Evolutionary conservation across 2,797 vertebrate genomes (phyloP), one percentile per base, ranked within the genome.

Genomic region (Phylloscopus collybita): DNA sequence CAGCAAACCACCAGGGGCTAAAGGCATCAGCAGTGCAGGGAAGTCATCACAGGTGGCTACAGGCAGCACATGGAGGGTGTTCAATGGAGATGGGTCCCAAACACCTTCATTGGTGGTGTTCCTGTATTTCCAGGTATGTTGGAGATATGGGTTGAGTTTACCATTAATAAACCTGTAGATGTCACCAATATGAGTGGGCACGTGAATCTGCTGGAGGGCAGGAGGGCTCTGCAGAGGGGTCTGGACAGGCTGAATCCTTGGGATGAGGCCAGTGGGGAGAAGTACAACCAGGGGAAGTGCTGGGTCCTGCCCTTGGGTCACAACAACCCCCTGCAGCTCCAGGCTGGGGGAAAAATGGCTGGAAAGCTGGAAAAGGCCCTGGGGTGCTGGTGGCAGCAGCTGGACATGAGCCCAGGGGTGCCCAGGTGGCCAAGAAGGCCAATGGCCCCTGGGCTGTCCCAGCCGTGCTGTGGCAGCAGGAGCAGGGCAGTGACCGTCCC

Each of bases 111-210:
- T 72, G 23, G 5, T n/a, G 13, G 7, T 26, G 21, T 13, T 65
- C 45, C 40, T 44, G 25, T 47, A 34, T 42, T 59, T 23, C 45
- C 40, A 50, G 40, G 13, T 50, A 16, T 3, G 8, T 16, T 40
- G 5, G 38, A 60, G 16, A 20, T 29, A 9, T 0, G 0, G 7
- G 29, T 14, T 29, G 54, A 45, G 19, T n/a, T 51, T 25, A 9
- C 27, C 19, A n/a, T 38, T 38, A 27, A 29, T 6, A 51, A 6
- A 51, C 38, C 16, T 51, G 15, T 44, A 44, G 21, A 50, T 36
- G 53, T 13, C 38, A 60, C 45, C 8, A 3, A 11, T 2, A 2
- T 22, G 45, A 22, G 26, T 36, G 45, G 21, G 26, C 32, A 25
- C 5, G 32, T 18, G 53, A 32, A 15, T 40, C 1, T n/a, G 12